Percentiles rank a stretch among this genome's conserved stretches.
Evolutionary conservation across 2,113 vertebrate genomes (phyloP).

Genomic region (Pseudopipra pipra): DNA sequence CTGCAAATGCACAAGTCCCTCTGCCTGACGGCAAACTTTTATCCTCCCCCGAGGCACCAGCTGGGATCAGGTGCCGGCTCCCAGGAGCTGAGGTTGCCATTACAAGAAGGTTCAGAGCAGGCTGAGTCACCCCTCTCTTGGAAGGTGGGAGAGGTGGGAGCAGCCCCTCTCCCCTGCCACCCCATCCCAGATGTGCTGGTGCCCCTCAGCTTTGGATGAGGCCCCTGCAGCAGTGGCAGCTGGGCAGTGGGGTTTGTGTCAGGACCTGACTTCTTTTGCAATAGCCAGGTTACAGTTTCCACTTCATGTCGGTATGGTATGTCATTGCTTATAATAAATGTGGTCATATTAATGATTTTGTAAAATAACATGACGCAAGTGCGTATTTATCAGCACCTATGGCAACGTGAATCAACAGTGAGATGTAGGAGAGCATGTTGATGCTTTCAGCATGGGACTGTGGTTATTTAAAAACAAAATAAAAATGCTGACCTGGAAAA

Average conservation of each 20-base stretch:
- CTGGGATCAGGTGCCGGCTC: neutral
- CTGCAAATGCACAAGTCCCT: fast-evolving
- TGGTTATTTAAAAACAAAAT: neutral
- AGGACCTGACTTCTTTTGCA: neutral
- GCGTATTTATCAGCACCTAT: neutral
- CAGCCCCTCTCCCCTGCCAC: too few species aligned
- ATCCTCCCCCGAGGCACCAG: fast-evolving
- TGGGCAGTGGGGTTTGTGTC: fast-evolving
- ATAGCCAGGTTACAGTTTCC: neutral
- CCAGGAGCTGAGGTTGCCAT: fast-evolving
- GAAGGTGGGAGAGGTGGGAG: neutral
- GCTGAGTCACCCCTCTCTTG: fast-evolving
- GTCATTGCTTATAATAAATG: neutral
- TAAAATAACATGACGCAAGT: neutral
- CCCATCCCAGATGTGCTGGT: neutral
- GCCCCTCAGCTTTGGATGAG: neutral
- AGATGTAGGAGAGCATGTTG: neutral
- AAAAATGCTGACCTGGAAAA: neutral
- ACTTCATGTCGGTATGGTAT: fast-evolving
- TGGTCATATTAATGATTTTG: neutral
- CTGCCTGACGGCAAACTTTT: neutral
- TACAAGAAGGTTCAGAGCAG: fast-evolving
- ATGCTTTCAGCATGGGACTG: neutral
- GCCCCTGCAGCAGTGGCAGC: too few species aligned
- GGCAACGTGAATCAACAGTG: neutral